Base-by-base conservation (phyloP, 2,888 invertebrate genomes). In the Chrysolina americana region DNA sequence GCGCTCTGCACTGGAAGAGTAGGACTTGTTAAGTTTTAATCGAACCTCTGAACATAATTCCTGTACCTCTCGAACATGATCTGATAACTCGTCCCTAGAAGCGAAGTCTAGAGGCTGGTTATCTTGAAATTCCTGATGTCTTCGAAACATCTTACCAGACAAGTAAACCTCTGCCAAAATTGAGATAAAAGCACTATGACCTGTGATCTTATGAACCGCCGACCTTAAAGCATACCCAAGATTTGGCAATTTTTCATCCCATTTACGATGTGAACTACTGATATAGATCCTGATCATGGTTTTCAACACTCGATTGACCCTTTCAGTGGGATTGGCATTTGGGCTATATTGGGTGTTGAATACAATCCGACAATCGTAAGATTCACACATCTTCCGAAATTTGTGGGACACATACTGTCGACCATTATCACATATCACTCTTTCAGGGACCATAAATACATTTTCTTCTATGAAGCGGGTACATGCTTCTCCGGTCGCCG, bases 341-440 rank as follows among this genome's bases (percentile, higher is more conserved):
- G 23, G 62, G 11, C 28, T 23, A 28, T 59, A 59, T 28, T 28
- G 59, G 23, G 62, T 15, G 36, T 59, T 59, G 36, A 59, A 21
- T 59, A 59, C 62, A 23, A 23, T 59, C 6, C n/a, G 15, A 11
- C 62, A 23, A 59, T 59, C 23, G 13, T 36, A 28, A 15, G 23
- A n/a, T 28, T n/a, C n/a, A n/a, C 62, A 23, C 36, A 28, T 59
- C 23, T 36, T 59, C 1, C 17, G 48, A 17, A 48, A 48, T 17
- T 48, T 48, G 8, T 48, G n/a, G 48, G 17, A 48, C 6, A 59
- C 62, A 59, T 59, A 59, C 4, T 59, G 62, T 36, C 62, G 23
- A 23, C 68, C 66, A 47, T 66, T 48, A 44, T 66, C 66, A 28
- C 17, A 47, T 48, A 66, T 50, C 15, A 66, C 28, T 28, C 19